These are phyloP conservation scores for Rhabditophanes sp. DNA, from an alignment of 2,888 invertebrate genomes.

Conservation along the genomic window DNA sequence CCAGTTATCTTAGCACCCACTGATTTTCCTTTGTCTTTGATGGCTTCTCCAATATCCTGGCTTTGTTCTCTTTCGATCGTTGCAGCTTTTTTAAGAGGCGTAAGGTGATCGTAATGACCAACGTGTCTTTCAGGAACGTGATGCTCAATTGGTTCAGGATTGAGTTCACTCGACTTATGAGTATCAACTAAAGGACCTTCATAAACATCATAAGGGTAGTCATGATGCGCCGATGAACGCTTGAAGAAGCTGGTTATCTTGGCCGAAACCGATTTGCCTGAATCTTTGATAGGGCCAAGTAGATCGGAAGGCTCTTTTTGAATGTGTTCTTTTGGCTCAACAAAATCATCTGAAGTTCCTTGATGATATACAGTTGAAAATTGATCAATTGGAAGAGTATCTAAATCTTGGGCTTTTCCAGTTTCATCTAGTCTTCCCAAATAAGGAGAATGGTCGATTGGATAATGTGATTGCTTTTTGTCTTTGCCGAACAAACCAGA, in stretches of 20 bases:
- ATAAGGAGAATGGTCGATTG: slow-evolving; percentile 10
- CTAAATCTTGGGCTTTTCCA: slow-evolving; percentile 5
- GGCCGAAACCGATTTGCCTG: slow-evolving; percentile 10
- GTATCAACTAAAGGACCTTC: slow-evolving; percentile 11
- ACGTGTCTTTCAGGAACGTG: slow-evolving; percentile 11
- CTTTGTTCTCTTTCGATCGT: slow-evolving; percentile 15
- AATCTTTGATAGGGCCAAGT: slow-evolving; percentile 9
- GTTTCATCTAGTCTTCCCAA: slow-evolving; percentile 10
- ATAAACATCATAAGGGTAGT: slow-evolving; percentile 13
- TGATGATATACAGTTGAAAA: slow-evolving; percentile 11
- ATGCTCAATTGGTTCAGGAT: slow-evolving; percentile 11
- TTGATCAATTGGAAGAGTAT: slow-evolving; percentile 6
- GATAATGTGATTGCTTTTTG: too few species aligned
- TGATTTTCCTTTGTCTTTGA: slow-evolving; percentile 4
- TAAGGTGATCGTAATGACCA: slow-evolving; percentile 8
- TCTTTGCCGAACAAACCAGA: too few species aligned
- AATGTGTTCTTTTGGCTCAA: not conserved
- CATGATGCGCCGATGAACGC: slow-evolving; percentile 9
- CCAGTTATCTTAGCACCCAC: slow-evolving; percentile 9
- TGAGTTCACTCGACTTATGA: slow-evolving; percentile 9
- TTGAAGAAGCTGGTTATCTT: slow-evolving; percentile 14
- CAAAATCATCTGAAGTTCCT: slow-evolving; percentile 9
- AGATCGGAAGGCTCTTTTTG: slow-evolving; percentile 9
- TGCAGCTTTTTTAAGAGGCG: not conserved
- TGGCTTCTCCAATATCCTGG: slow-evolving; percentile 9